Conservation (phyloP, 2,113 vertebrate genomes). For the Phaethon lepturus region DNA sequence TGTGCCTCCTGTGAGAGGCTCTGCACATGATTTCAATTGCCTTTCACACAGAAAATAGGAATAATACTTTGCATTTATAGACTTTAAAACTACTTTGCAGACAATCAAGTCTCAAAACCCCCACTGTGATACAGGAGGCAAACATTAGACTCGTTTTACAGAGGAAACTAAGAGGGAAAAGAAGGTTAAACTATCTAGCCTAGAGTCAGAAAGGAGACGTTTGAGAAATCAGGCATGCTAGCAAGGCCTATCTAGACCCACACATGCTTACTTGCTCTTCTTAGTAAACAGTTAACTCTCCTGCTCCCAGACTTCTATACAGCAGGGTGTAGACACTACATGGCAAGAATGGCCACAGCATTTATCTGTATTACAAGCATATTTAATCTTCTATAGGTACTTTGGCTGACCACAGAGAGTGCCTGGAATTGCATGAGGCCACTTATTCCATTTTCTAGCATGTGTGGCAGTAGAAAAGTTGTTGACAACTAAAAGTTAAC, state of each 20-base stretch:
- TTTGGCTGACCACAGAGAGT: background rate
- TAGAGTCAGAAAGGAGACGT: background rate
- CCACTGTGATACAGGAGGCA: constrained; percentile 31
- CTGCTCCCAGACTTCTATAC: background rate
- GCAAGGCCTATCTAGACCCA: background rate
- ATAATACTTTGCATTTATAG: constrained; percentile 50
- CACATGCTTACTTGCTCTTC: background rate
- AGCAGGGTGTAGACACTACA: background rate
- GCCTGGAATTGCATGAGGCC: background rate
- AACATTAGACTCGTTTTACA: constrained; percentile 9
- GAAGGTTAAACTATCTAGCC: background rate
- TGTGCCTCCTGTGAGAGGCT: constrained; percentile 30
- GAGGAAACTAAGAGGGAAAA: background rate
- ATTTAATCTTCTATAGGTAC: background rate
- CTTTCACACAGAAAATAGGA: constrained; percentile 34
- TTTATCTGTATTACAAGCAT: background rate
- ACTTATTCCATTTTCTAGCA: constrained; percentile 45
- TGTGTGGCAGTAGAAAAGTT: constrained; percentile 56
- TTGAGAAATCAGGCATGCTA: background rate
- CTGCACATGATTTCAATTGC: constrained; percentile 36
- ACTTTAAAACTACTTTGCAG: constrained; percentile 60
- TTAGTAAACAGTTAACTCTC: background rate
- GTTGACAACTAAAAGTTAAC: constrained; percentile 74
- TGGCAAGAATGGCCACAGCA: rapidly evolving
- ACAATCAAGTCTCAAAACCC: constrained; percentile 41